A percentile compares a stretch with the other conserved stretches of the same genome.
Evolutionary conservation across 2,797 vertebrate genomes (phyloP).

Genomic region (Hippocampus kuda): DNA sequence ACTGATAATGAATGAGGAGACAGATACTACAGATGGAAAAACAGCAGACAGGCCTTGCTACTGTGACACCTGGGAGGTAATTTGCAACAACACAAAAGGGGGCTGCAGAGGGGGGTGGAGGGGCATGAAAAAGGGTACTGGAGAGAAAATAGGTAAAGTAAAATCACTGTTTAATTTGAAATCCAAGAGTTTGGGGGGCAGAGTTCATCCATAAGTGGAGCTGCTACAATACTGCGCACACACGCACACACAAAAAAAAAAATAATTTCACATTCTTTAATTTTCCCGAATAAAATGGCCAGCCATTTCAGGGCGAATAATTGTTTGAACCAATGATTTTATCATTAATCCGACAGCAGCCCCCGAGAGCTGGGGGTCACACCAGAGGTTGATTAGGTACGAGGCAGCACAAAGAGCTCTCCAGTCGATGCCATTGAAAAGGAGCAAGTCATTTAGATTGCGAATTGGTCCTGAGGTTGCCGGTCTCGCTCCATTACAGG

Average conservation of each 20-base stretch:
- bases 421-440: conserved; percentile 98
- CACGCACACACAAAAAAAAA: conserved; percentile 36
- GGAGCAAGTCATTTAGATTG: conserved; percentile 99
- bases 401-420: conserved; percentile 94
- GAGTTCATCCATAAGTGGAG: conserved; percentile 89
- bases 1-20: conserved; percentile 4
- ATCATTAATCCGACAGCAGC: conserved; percentile 95
- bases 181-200: conserved; percentile 70
- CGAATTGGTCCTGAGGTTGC: conserved; percentile 97
- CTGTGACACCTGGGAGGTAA: conserved; percentile 50
- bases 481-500: conserved; percentile 99
- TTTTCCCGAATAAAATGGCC: conserved; percentile 92
- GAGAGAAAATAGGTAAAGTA: conserved; percentile 59
- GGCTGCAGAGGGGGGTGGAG: no score
- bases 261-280: conserved; percentile 96
- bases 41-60: conserved; percentile 48
- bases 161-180: conserved; percentile 68
- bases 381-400: conserved; percentile 99
- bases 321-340: conserved; percentile 99
- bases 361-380: conserved; percentile 96
- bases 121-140: conserved; percentile 27
- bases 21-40: conserved; percentile 24
- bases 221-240: conserved; percentile 68
- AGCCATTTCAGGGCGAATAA: conserved; percentile 99
- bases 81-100: conserved; percentile 39